These are phyloP conservation scores for Peromyscus nudipes DNA, from an alignment of 2,797 vertebrate species.

Conservation along the genomic window DNA sequence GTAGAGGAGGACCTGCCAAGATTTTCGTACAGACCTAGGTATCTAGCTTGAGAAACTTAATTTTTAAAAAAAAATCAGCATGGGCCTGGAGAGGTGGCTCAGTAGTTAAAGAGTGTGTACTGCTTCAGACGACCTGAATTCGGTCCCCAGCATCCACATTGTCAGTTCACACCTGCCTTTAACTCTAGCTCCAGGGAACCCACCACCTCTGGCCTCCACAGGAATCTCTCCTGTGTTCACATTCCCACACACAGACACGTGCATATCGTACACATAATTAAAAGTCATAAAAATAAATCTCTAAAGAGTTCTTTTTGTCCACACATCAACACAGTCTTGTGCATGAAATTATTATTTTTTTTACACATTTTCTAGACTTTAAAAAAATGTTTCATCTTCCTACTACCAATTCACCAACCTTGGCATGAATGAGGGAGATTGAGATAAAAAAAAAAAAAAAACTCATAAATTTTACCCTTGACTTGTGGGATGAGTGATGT, in stretches of 20 bases:
- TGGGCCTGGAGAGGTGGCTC: background rate
- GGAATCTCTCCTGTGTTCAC: background rate
- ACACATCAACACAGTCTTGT: background rate
- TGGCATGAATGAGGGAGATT: background rate
- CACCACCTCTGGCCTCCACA: no score
- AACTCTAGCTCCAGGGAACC: background rate
- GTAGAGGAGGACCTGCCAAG: slow-evolving; percentile 32
- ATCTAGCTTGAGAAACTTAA: background rate
- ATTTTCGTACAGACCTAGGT: background rate
- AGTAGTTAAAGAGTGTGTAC: background rate
- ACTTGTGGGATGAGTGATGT: background rate
- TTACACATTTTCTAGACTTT: background rate
- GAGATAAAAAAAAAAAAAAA: background rate
- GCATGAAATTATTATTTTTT: background rate
- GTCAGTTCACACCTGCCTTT: background rate
- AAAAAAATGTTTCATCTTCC: background rate
- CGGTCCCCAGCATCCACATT: no score
- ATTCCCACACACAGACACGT: background rate
- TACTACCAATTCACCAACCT: background rate
- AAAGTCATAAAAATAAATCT: background rate
- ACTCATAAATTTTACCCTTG: background rate
- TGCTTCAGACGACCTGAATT: background rate
- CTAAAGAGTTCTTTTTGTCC: background rate
- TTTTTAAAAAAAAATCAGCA: background rate
- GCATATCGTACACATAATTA: no score